Conservation (phyloP, 1,140 invertebrate genomes). For the Drosophila ercepeae region DNA sequence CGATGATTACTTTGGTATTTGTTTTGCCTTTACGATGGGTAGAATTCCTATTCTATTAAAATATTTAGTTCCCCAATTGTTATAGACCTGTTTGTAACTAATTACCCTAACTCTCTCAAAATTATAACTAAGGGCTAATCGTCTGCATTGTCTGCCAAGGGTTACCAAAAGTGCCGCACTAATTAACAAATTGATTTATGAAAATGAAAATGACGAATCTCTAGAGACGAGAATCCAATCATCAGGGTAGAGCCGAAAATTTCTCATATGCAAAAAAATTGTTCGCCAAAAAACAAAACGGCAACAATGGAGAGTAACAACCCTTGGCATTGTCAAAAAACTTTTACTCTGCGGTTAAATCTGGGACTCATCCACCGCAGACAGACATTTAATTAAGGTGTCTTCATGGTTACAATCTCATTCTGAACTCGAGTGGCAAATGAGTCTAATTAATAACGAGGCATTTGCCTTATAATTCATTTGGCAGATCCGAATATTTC, state of each 20-base stretch:
- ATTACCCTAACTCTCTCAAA: constrained; percentile 5
- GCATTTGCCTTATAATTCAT: constrained; percentile 82
- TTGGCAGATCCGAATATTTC: constrained; percentile 15
- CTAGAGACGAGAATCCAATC: constrained; percentile 39
- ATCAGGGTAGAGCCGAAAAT: constrained; percentile 28
- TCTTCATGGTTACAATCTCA: constrained; percentile 73
- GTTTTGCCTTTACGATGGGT: constrained; percentile 21
- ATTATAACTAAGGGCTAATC: constrained; percentile 44
- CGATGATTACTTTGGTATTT: constrained; percentile 28
- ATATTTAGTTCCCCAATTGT: background rate
- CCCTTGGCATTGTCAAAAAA: constrained; percentile 54
- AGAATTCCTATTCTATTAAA: constrained; percentile 10
- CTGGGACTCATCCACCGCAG: constrained; percentile 43
- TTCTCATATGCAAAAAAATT: constrained; percentile 41
- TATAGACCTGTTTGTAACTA: constrained; percentile 1
- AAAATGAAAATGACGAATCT: constrained; percentile 78
- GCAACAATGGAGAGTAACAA: constrained; percentile 16
- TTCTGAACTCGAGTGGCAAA: constrained; percentile 68
- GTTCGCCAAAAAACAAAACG: constrained; percentile 41
- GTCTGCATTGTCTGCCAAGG: constrained; percentile 41
- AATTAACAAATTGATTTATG: constrained; percentile 83
- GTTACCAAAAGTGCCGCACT: constrained; percentile 64
- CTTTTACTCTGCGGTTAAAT: constrained; percentile 69
- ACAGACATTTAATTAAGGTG: constrained; percentile 83
- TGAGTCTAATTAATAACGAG: constrained; percentile 83